These are phyloP conservation scores for Nipponia nippon DNA, from an alignment of 2,113 vertebrate species.

Conservation along the genomic window DNA sequence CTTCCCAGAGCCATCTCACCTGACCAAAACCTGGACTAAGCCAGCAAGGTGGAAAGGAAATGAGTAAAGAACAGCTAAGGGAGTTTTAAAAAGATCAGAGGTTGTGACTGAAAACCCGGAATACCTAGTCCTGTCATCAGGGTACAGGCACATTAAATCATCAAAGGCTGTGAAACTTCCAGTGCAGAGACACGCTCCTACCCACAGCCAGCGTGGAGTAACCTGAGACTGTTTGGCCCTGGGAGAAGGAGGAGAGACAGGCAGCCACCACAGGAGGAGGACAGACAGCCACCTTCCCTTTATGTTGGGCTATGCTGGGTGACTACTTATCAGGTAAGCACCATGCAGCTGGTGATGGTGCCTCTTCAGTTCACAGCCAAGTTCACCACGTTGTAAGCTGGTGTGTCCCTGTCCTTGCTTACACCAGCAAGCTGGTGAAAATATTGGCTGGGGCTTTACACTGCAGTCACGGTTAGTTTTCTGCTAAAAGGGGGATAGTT, in stretches of 20 bases:
- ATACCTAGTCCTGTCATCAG: neutral
- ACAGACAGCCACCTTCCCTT: neutral
- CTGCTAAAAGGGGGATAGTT: neutral
- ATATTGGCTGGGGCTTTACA: neutral
- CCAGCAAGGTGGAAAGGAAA: slow-evolving; percentile 19
- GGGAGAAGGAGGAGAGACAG: neutral
- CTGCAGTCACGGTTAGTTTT: neutral
- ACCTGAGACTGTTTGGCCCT: neutral
- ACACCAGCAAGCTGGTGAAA: neutral
- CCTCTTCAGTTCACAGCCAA: neutral
- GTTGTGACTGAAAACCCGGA: neutral
- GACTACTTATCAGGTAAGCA: neutral
- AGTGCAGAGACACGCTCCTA: neutral
- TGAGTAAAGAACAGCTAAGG: neutral
- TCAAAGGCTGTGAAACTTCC: slow-evolving; percentile 20
- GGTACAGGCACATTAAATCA: slow-evolving; percentile 45
- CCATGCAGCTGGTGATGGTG: neutral
- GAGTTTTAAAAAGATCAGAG: neutral
- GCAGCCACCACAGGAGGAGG: neutral
- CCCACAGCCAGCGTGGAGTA: neutral
- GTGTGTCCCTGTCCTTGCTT: neutral
- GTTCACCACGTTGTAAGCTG: neutral
- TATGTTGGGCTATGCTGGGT: neutral
- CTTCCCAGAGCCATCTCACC: slow-evolving; percentile 60
- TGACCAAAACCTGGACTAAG: slow-evolving; percentile 19